These are phyloP conservation scores for Sarcoramphus papa DNA, from an alignment of 2,797 vertebrate genomes.

Conservation along the genomic window DNA sequence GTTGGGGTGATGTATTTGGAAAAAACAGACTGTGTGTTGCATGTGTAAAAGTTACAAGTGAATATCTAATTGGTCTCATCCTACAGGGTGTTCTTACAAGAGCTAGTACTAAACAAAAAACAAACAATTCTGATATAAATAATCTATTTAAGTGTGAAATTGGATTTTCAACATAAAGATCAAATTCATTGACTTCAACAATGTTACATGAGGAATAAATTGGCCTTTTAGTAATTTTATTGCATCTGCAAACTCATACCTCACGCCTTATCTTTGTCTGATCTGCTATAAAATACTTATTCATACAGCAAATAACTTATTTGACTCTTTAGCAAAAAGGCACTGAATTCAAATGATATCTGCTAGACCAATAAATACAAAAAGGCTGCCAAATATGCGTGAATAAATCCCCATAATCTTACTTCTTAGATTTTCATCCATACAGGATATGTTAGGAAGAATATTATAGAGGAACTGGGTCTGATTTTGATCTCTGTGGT, in stretches of 20 bases:
- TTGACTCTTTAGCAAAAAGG: conserved; percentile 37
- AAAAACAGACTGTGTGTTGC: neutral
- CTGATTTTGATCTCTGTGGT: conserved; percentile 44
- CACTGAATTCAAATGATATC: conserved; percentile 41
- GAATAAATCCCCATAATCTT: conserved; percentile 40
- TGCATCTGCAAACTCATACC: conserved; percentile 34
- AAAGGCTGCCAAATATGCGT: neutral
- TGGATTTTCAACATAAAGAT: conserved; percentile 62
- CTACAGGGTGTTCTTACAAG: conserved; percentile 8
- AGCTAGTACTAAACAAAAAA: conserved; percentile 9
- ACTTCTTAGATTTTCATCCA: conserved; percentile 18
- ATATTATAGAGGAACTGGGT: neutral
- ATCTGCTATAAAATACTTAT: conserved; percentile 52
- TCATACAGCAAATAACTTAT: conserved; percentile 44
- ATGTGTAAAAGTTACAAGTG: neutral
- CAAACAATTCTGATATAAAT: conserved; percentile 56
- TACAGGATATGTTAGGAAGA: neutral
- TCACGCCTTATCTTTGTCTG: conserved; percentile 19
- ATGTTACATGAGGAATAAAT: conserved; percentile 47
- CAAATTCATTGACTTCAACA: conserved; percentile 46
- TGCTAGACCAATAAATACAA: conserved; percentile 19
- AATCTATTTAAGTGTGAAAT: conserved; percentile 66
- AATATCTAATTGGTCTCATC: conserved; percentile 7
- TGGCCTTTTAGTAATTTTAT: conserved; percentile 51
- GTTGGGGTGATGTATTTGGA: neutral